These are phyloP conservation scores for Drosophila hydei DNA, from an alignment of 1,140 invertebrate genomes.

Conservation along the genomic window DNA sequence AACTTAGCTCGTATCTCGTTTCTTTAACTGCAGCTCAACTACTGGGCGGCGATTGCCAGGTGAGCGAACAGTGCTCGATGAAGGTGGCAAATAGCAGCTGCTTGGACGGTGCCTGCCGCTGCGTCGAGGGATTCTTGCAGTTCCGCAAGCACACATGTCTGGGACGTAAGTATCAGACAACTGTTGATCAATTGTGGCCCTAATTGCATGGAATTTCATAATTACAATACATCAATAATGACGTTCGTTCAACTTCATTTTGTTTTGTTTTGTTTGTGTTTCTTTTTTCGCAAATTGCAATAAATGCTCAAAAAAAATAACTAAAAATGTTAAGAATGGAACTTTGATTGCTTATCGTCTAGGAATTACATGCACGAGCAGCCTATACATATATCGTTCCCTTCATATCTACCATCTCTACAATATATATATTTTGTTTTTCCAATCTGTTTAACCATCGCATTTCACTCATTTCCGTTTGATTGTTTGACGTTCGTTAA, in stretches of 20 bases:
- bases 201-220: conserved; percentile 60
- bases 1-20: conserved; percentile 14
- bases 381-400: background rate
- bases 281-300: conserved; percentile 61
- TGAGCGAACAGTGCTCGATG: conserved; percentile 90
- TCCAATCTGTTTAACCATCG: conserved; percentile 38
- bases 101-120: conserved; percentile 89
- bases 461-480: conserved; percentile 49
- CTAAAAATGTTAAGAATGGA: conserved; percentile 49
- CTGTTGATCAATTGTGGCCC: conserved; percentile 69
- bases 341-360: conserved; percentile 55
- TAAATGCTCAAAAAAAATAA: conserved; percentile 55
- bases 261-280: no score
- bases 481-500: conserved; percentile 69
- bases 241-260: conserved; percentile 44
- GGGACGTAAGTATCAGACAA: conserved; percentile 89
- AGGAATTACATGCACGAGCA: conserved; percentile 36
- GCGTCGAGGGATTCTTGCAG: conserved; percentile 91
- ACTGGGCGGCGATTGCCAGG: conserved; percentile 89
- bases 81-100: conserved; percentile 92
- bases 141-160: conserved; percentile 94
- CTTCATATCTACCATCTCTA: conserved; percentile 27
- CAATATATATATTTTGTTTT: background rate
- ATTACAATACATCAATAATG: conserved; percentile 36
- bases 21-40: conserved; percentile 86